Conservation (phyloP, 1,140 invertebrate genomes). For the Penaeus japonicus region DNA sequence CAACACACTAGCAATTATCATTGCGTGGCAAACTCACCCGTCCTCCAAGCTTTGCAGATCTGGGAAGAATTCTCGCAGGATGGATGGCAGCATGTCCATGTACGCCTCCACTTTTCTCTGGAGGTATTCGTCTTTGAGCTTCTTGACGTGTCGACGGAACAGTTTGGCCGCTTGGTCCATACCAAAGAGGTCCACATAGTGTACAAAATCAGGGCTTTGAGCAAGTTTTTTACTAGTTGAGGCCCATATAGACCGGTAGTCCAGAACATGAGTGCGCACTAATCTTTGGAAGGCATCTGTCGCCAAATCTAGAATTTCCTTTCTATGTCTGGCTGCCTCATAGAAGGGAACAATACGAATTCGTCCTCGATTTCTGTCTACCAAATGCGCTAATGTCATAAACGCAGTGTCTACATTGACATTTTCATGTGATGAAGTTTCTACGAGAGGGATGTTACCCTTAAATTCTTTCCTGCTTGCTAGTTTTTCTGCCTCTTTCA, state of each 20-base stretch:
- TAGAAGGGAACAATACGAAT: slow-evolving; percentile 82
- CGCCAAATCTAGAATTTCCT: slow-evolving; percentile 87
- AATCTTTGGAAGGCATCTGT: slow-evolving; percentile 82
- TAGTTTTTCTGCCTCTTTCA: slow-evolving; percentile 88
- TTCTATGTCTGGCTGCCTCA: slow-evolving; percentile 84
- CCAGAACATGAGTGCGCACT: slow-evolving; percentile 68
- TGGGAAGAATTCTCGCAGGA: slow-evolving; percentile 83
- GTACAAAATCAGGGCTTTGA: slow-evolving; percentile 84
- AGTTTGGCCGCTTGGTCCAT: slow-evolving; percentile 82
- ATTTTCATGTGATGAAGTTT: slow-evolving; percentile 95
- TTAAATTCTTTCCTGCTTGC: slow-evolving; percentile 82
- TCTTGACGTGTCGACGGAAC: slow-evolving; percentile 83
- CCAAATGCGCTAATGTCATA: slow-evolving; percentile 88
- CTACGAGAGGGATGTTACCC: slow-evolving; percentile 81
- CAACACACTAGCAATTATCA: too few species aligned
- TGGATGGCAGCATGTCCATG: slow-evolving; percentile 80
- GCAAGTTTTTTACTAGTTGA: slow-evolving; percentile 85
- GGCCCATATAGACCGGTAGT: slow-evolving; percentile 87
- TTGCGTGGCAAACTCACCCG: slow-evolving; percentile 68
- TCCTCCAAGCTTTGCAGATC: slow-evolving; percentile 79
- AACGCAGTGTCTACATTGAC: slow-evolving; percentile 96
- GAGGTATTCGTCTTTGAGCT: slow-evolving; percentile 85
- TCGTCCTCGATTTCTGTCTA: slow-evolving; percentile 78
- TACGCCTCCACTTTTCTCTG: slow-evolving; percentile 82
- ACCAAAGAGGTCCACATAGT: slow-evolving; percentile 89